Base-by-base conservation (phyloP, 2,888 invertebrate species). In the Myopa testacea region DNA sequence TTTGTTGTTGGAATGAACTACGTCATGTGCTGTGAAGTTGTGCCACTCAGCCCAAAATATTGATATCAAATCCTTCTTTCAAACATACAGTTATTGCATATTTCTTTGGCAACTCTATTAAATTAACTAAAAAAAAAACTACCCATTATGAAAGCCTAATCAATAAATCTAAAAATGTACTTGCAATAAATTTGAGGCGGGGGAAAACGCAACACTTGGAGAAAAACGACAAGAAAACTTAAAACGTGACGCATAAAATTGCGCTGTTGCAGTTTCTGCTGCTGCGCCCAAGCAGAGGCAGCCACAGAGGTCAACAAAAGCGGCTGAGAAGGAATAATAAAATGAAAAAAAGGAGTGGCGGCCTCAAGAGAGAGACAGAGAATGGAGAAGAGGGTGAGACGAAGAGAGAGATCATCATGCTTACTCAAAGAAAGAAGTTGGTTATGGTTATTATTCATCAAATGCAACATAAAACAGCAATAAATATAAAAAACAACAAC, bases 361-460 rank as follows among this genome's bases (percentile, higher is more conserved):
- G 62, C 38, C 4, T 58, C 12, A 37, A 38, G 5, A 7, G 5
- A 7, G 69, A n/a, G 45, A n/a, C 26, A 8, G 19, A 8, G 4
- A 26, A 55, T 58, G 16, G 45, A 14, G 7, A 7, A 19, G 45
- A n/a, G 16, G 72, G 60, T 19, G 60, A 38, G 19, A n/a, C 16
- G 40, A 45, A 62, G 40, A 19, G 40, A 45, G 19, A 55, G 55
- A 55, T 5, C 55, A 16, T 5, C 55, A 55, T 16, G 55, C 55
- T 8, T 55, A 6, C 10, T 14, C 14, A 16, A 55, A n/a, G 5
- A 16, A 12, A 14, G 55, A 10, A 55, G 55, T n/a, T n/a, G 50
- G 40, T 75, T 40, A 67, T 67, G 75, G 75, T 75, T 75, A 58
- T 75, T 75, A 75, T 68, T 75, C 75, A 75, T 67, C 75, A 58